Conservation (phyloP, 92 coral and sea anemone genomes). For the Epizoanthus ramosus region DNA sequence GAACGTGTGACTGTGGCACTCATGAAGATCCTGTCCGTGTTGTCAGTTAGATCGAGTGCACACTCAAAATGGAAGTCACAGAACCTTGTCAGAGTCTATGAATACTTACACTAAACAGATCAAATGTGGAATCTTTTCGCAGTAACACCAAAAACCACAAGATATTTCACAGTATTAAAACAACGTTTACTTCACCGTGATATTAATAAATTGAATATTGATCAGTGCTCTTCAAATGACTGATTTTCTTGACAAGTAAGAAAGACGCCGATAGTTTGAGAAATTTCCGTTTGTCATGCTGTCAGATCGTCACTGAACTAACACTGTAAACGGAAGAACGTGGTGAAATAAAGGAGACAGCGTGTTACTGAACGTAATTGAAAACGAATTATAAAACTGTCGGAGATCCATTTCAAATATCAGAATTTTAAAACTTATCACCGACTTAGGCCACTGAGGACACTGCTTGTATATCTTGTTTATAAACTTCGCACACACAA, state of each 20-base stretch:
- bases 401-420: slow-evolving; percentile 14
- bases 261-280: background rate
- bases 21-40: background rate
- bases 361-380: background rate
- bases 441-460: background rate
- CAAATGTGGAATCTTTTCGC: background rate
- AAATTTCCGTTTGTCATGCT: background rate
- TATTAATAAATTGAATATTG: background rate
- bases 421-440: background rate
- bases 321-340: background rate
- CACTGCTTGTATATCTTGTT: background rate
- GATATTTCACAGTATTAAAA: background rate
- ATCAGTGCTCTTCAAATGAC: background rate
- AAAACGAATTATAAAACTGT: background rate
- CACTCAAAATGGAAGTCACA: background rate
- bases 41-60: too few relatives aligned
- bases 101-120: background rate
- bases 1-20: background rate
- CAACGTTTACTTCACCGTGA: background rate
- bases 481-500: background rate
- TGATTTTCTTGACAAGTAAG: background rate
- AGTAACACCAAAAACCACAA: background rate
- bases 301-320: background rate
- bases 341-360: background rate
- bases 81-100: background rate